phyloP scores from a whole-genome alignment of 2,113 vertebrate species.

The Cololabis saira region DNA sequence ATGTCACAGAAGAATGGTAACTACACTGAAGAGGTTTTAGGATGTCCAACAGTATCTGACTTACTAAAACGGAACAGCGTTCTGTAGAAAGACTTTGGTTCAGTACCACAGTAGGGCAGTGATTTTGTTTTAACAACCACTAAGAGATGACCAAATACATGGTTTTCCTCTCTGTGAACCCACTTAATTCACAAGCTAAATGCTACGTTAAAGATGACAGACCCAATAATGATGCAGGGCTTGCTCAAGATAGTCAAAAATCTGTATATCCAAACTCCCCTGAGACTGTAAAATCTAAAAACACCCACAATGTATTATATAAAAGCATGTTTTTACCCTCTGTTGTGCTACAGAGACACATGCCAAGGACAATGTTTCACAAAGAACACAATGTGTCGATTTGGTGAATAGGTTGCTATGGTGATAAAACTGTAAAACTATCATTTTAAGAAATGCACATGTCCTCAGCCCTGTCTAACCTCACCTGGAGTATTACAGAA shows the following conservation, averaged over 20 bases:
- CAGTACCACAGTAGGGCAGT: slow-evolving; percentile 33
- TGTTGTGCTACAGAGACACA: neutral
- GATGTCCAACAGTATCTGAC: slow-evolving; percentile 33
- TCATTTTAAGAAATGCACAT: slow-evolving; percentile 8
- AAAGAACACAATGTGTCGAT: slow-evolving; percentile 4
- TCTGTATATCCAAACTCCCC: slow-evolving; percentile 19
- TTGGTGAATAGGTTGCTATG: slow-evolving; percentile 13
- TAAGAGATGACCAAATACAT: slow-evolving; percentile 50
- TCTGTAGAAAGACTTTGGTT: slow-evolving; percentile 9
- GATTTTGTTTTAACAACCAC: slow-evolving; percentile 50
- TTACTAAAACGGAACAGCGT: slow-evolving; percentile 32
- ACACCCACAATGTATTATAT: slow-evolving; percentile 14
- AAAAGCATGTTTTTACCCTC: slow-evolving; percentile 12
- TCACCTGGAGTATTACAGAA: slow-evolving; percentile 30
- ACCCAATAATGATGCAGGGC: slow-evolving; percentile 52
- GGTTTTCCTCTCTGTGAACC: slow-evolving; percentile 50
- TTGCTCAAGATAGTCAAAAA: neutral
- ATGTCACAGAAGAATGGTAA: slow-evolving; percentile 38
- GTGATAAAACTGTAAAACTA: slow-evolving; percentile 28
- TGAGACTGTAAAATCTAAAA: slow-evolving; percentile 2
- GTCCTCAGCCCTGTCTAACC: slow-evolving; percentile 45
- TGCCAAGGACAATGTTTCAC: slow-evolving; percentile 3
- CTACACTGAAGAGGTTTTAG: slow-evolving; percentile 10
- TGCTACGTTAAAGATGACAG: slow-evolving; percentile 63
- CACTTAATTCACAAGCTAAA: slow-evolving; percentile 55